A percentile compares a stretch with the other conserved stretches of the same genome.
These are phyloP conservation scores for Deilephila elpenor DNA, from an alignment of 2,888 invertebrate genomes.

Conservation along the genomic window DNA sequence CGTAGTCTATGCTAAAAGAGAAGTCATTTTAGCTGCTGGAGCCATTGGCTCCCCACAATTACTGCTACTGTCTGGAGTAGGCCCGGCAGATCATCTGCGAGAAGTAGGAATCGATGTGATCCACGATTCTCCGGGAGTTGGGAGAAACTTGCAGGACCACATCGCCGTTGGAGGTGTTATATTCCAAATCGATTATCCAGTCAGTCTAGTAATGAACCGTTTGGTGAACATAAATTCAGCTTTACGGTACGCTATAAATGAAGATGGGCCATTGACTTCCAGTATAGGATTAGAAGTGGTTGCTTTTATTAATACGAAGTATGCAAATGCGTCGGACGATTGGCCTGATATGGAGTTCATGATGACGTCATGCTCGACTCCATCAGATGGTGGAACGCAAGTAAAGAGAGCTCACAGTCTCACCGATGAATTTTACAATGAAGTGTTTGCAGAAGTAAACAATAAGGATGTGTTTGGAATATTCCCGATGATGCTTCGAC, in stretches of 20 bases:
- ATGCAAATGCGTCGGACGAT: slow-evolving; percentile 93
- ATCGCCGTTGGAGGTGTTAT: slow-evolving; percentile 94
- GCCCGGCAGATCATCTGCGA: slow-evolving; percentile 89
- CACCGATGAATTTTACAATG: slow-evolving; percentile 91
- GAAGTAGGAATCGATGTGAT: slow-evolving; percentile 90
- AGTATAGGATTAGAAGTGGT: slow-evolving; percentile 94
- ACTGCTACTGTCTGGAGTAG: slow-evolving; percentile 95
- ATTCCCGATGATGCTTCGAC: slow-evolving; percentile 95
- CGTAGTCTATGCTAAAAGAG: slow-evolving; percentile 88
- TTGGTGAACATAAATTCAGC: slow-evolving; percentile 94
- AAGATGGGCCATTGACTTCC: slow-evolving; percentile 94
- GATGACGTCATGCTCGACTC: slow-evolving; percentile 92
- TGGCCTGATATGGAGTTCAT: slow-evolving; percentile 97
- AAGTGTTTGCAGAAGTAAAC: slow-evolving; percentile 89
- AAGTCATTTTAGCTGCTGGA: slow-evolving; percentile 94
- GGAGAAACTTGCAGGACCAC: slow-evolving; percentile 94
- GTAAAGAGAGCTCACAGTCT: slow-evolving; percentile 92
- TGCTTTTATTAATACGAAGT: slow-evolving; percentile 94
- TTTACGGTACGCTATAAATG: slow-evolving; percentile 92
- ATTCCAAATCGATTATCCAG: slow-evolving; percentile 91
- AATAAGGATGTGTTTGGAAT: slow-evolving; percentile 91
- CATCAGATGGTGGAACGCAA: slow-evolving; percentile 93
- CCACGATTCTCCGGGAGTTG: slow-evolving; percentile 92
- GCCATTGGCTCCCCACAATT: slow-evolving; percentile 96
- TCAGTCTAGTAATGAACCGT: slow-evolving; percentile 91